Conservation (phyloP, 2,888 invertebrate genomes). For the Gonocerus acuteangulatus region DNA sequence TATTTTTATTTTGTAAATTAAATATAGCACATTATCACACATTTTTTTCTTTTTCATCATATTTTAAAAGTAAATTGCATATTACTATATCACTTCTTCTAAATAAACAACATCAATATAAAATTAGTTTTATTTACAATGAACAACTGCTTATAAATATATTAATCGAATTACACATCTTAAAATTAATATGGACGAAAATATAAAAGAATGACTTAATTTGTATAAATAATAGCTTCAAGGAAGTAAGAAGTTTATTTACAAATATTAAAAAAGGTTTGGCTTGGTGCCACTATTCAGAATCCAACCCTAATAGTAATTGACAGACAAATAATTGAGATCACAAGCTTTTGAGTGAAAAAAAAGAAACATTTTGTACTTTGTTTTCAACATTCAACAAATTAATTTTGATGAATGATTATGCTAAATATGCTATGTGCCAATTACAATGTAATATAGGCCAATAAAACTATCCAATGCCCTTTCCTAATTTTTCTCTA, state of each 20-base stretch:
- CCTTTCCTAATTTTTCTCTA: not conserved
- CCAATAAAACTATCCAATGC: slow-evolving; percentile 1
- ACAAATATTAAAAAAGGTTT: not conserved
- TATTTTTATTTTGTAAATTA: not conserved
- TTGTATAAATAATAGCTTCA: not conserved
- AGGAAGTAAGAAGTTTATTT: slow-evolving; percentile 8
- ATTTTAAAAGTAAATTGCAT: not conserved
- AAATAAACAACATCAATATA: slow-evolving; percentile 9
- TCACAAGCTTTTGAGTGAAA: slow-evolving; percentile 5
- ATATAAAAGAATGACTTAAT: not conserved
- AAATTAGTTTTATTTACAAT: slow-evolving; percentile 18
- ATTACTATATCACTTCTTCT: slow-evolving; percentile 12
- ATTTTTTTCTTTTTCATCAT: not conserved
- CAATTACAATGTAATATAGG: not conserved
- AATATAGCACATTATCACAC: slow-evolving; percentile 19
- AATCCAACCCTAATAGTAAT: slow-evolving; percentile 16
- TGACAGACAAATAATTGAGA: slow-evolving; percentile 15
- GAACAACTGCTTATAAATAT: slow-evolving; percentile 6
- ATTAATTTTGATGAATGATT: not conserved
- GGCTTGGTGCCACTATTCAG: not conserved
- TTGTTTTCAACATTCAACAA: slow-evolving; percentile 1
- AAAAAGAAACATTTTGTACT: slow-evolving; percentile 12
- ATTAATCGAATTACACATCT: not conserved
- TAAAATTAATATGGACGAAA: slow-evolving; percentile 6
- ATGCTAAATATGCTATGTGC: not conserved